Evolutionary conservation across 2,113 vertebrate genomes (phyloP).

Genomic region (Strix aluco): DNA sequence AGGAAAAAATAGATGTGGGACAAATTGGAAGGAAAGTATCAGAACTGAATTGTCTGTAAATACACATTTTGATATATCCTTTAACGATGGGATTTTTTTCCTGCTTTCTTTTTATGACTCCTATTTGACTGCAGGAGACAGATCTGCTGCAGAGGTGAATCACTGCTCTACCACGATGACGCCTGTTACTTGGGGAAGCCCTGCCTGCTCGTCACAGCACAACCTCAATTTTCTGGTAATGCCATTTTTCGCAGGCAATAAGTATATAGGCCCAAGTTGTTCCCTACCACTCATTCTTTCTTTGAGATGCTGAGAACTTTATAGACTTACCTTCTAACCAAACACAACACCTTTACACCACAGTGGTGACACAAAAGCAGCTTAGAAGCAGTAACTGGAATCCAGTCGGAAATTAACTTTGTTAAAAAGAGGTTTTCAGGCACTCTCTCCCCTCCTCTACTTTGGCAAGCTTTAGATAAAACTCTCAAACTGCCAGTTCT

Average conservation of each 20-base stretch:
- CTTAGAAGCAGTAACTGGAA: neutral
- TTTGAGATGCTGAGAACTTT: neutral
- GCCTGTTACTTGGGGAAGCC: neutral
- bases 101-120: neutral
- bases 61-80: neutral
- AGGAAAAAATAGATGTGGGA: neutral
- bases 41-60: neutral
- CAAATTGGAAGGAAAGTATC: neutral
- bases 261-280: neutral
- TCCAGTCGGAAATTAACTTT: neutral
- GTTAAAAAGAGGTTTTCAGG: neutral
- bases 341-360: neutral
- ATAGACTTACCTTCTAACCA: neutral
- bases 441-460: neutral
- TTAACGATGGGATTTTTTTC: neutral
- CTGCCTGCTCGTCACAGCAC: neutral
- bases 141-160: neutral
- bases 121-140: neutral
- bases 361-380: neutral
- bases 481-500: neutral
- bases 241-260: neutral
- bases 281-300: neutral
- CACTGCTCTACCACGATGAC: rapidly evolving
- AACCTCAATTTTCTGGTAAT: neutral
- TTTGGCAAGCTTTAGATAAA: neutral